Evolutionary conservation across 2,888 invertebrate genomes (phyloP), one percentile per base, ranked within the genome.

Genomic region (Halocaridina rubra): DNA sequence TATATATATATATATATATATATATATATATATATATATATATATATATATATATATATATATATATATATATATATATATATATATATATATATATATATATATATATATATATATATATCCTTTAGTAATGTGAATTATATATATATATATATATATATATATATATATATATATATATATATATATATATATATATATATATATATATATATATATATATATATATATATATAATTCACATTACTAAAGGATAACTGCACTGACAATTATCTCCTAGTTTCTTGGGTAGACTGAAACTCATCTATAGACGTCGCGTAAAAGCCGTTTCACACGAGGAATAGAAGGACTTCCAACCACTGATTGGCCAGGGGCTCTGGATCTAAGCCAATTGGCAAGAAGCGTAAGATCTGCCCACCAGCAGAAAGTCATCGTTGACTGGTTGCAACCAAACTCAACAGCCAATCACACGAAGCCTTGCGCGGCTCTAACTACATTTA

Each of bases 191-290:
- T 53, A 7, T 75, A 7, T 75, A 7, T 75, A 7, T 75, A 46
- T 53, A 24, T 75, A 46, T 75, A 46, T 53, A 24, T 24, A 27
- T 75, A 46, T 75, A 46, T 75, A 46, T 53, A 46, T 75, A 46
- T 39, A 39, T 74, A 39, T 74, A 39, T 74, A 39, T 74, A 46
- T 74, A 46, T 74, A 39, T 74, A 46, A n/a, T n/a, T n/a, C n/a
- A n/a, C n/a, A n/a, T n/a, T 71, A 30, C 7, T 13, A 46, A 8
- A 46, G 10, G 13, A 8, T 10, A 8, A 46, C 46, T 46, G 46
- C 46, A 46, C n/a, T n/a, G n/a, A n/a, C n/a, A n/a, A n/a, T n/a
- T n/a, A n/a, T n/a, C n/a, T n/a, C n/a, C n/a, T n/a, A n/a, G n/a
- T n/a, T n/a, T n/a, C n/a, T n/a, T n/a, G n/a, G n/a, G n/a, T n/a